These are phyloP conservation scores for Heliconius sara DNA, from an alignment of 2,888 invertebrate genomes.

Conservation along the genomic window DNA sequence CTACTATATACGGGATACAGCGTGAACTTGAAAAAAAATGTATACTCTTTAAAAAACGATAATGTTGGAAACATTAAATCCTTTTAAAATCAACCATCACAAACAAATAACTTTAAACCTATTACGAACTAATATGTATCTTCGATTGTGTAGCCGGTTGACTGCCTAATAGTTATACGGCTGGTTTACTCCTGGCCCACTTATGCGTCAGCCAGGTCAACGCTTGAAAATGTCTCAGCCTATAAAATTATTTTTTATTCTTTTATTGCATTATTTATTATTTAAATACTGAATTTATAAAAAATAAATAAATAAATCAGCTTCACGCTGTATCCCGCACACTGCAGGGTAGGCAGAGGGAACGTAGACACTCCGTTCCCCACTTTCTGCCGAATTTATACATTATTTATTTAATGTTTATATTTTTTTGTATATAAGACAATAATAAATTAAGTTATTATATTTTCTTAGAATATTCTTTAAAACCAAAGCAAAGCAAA, in stretches of 20 bases:
- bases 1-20: no score
- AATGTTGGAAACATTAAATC: background rate
- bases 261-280: background rate
- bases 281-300: background rate
- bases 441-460: no score
- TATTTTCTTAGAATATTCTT: no score
- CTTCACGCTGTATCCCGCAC: no score
- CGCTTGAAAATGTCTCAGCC: constrained; percentile 26
- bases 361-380: no score
- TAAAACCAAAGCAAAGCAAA: no score
- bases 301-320: no score
- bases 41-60: background rate
- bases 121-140: constrained; percentile 15
- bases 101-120: background rate
- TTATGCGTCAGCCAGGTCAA: constrained; percentile 38
- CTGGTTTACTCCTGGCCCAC: constrained; percentile 36
- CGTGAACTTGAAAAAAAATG: no score
- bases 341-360: no score
- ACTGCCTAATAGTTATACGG: constrained; percentile 40
- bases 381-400: no score
- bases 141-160: constrained; percentile 46
- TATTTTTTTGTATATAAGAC: no score
- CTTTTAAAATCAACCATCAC: background rate
- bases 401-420: no score
- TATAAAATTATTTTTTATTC: constrained; percentile 6